Evolutionary conservation across 92 coral and sea anemone species (phyloP).

Genomic region (Isaurus tuberculatus): DNA sequence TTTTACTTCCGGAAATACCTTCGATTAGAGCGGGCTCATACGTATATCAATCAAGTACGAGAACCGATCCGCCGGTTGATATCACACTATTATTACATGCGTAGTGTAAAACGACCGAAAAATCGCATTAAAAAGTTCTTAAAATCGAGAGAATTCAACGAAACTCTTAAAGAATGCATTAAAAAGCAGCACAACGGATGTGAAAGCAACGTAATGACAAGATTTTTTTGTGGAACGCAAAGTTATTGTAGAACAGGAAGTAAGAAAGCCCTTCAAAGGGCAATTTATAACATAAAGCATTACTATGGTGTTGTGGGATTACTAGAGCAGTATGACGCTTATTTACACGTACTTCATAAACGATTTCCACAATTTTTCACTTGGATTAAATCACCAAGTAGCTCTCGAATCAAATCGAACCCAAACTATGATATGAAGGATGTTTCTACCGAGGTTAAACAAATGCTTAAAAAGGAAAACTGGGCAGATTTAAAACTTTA

Average conservation of each 20-base stretch:
- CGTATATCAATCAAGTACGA: conserved; percentile 93
- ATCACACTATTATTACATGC: conserved; percentile 89
- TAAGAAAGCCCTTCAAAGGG: conserved; percentile 70
- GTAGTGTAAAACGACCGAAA: conserved; percentile 73
- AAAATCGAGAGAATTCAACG: conserved; percentile 72
- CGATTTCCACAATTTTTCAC: conserved; percentile 81
- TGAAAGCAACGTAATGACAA: conserved; percentile 81
- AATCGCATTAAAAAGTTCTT: conserved; percentile 65
- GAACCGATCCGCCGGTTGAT: conserved; percentile 91
- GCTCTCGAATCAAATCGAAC: conserved; percentile 63
- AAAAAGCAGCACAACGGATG: conserved; percentile 85
- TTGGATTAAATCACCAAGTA: conserved; percentile 34
- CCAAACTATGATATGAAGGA: conserved; percentile 57
- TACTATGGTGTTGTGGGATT: conserved; percentile 85
- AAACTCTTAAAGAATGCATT: conserved; percentile 79
- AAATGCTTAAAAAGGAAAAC: conserved; percentile 65
- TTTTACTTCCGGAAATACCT: conserved; percentile 84
- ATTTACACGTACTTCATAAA: conserved; percentile 74
- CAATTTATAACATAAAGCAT: conserved; percentile 77
- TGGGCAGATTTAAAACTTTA: conserved; percentile 84
- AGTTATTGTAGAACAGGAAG: conserved; percentile 77
- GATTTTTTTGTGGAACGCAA: conserved; percentile 93
- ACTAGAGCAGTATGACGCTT: conserved; percentile 74
- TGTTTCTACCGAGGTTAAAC: conserved; percentile 60
- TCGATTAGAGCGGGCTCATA: conserved; percentile 71